Percentiles rank a stretch among this genome's conserved stretches.
phyloP scores from a whole-genome alignment of 1,140 invertebrate genomes.

The Micrasema minimum region DNA sequence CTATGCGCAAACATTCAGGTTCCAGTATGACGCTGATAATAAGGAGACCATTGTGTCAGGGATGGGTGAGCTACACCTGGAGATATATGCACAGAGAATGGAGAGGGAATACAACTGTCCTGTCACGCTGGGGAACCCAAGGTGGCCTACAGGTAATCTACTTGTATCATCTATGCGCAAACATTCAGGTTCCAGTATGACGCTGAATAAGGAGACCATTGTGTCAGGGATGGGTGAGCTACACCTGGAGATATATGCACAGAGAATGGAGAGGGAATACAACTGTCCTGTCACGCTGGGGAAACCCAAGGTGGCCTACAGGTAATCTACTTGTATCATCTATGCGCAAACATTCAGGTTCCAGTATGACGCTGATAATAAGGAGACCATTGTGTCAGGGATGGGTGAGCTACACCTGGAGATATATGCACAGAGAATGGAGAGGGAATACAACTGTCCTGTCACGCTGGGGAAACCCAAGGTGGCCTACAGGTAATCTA shows the following conservation, averaged over 20 bases:
- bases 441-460: conserved; percentile 95
- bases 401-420: conserved; percentile 99
- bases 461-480: conserved; percentile 96
- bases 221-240: conserved; percentile 98
- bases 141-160: conserved; percentile 84
- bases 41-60: conserved; percentile 97
- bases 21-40: conserved; percentile 88
- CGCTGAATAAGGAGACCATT: conserved; percentile 93
- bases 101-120: conserved; percentile 96
- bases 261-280: conserved; percentile 97
- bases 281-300: conserved; percentile 92
- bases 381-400: conserved; percentile 96
- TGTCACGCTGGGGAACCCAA: conserved; percentile 94
- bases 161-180: too few species aligned
- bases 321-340: conserved; percentile 56
- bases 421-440: conserved; percentile 96
- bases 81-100: conserved; percentile 97
- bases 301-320: conserved; percentile 96
- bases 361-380: conserved; percentile 88
- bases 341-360: conserved; percentile 93
- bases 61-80: conserved; percentile 98
- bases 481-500: conserved; percentile 81
- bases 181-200: conserved; percentile 91
- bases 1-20: conserved; percentile 84
- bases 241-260: conserved; percentile 96